phyloP scores from a whole-genome alignment of 2,888 invertebrate species.

The Dasypolia templi region DNA sequence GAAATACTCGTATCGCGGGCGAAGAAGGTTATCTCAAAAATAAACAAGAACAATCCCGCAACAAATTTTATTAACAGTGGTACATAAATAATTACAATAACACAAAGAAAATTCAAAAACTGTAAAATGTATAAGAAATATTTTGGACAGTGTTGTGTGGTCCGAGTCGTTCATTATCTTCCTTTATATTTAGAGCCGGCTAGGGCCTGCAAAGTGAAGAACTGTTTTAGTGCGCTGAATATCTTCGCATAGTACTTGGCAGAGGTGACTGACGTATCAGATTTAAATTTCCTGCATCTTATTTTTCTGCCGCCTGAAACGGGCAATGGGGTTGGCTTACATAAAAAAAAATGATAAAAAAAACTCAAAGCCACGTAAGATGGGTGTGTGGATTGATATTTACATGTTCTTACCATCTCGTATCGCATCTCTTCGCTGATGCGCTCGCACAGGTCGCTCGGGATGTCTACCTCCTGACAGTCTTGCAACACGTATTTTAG shows the following conservation, averaged over 20 bases:
- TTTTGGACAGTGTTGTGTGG: constrained; percentile 56
- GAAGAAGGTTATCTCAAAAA: constrained; percentile 55
- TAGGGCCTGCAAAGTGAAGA: constrained; percentile 88
- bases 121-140: constrained; percentile 57
- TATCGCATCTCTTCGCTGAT: constrained; percentile 97
- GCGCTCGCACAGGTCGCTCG: constrained; percentile 95
- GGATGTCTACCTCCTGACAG: constrained; percentile 97
- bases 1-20: constrained; percentile 39
- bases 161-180: constrained; percentile 76
- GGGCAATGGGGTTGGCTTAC: constrained; percentile 76
- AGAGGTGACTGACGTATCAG: constrained; percentile 85
- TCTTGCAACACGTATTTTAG: constrained; percentile 96
- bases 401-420: constrained; percentile 94
- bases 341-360: constrained; percentile 75
- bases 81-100: constrained; percentile 86
- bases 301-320: constrained; percentile 89
- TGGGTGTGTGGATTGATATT: constrained; percentile 80
- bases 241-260: constrained; percentile 88
- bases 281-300: constrained; percentile 87
- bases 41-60: constrained; percentile 70
- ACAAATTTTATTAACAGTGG: constrained; percentile 84
- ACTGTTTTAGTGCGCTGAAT: constrained; percentile 88
- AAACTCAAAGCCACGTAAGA: constrained; percentile 63
- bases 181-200: constrained; percentile 88
- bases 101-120: constrained; percentile 78